Evolutionary conservation across 1,140 invertebrate genomes (phyloP), one percentile per base, ranked within the genome.

Genomic region (Drosophila ogumai): DNA sequence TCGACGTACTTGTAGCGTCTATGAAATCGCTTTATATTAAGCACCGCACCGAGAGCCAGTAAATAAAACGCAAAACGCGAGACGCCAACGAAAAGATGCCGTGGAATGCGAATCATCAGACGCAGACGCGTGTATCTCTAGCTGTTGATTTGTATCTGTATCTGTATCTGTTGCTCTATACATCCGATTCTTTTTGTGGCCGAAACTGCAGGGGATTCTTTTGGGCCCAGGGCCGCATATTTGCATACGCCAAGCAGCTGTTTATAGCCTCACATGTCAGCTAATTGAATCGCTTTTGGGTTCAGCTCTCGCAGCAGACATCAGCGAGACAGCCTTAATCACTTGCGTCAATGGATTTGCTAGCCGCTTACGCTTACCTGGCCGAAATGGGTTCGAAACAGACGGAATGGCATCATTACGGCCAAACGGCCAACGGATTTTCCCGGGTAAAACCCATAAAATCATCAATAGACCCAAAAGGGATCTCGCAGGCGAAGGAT

Each of bases 401-500:
- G 84, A 87, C 84, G 49, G 40, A 61, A 57, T 84, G 84, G 84
- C 84, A 88, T 88, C 81, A 90, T 88, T 88, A 82, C 73, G 72
- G 31, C 28, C 34, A 28, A 25, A 28, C 25, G 52, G 38, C 7
- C 47, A 66, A 47, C 40, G 79, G 66, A 74, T 81, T 81, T 81
- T 63, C 77, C 77, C 68, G 84, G 78, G 85, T 90, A 88, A 88
- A 88, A 88, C 84, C 84, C 85, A 88, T 88, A 88, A 88, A 88
- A 81, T 78, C 67, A 88, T 88, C 84, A 88, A 88, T 88, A 67
- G 82, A 81, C 72, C 38, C 17, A 15, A 15, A 68, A 58, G 52
- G 44, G 44, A 71, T 58, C 17, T 41, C 1, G 17, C 17, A 3
- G 32, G 32, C 19, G 19, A 59, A n/a, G 61, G 69, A 66, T 66